These are phyloP conservation scores for Leptocoma aspasia DNA, from an alignment of 2,113 vertebrate genomes.

Conservation along the genomic window DNA sequence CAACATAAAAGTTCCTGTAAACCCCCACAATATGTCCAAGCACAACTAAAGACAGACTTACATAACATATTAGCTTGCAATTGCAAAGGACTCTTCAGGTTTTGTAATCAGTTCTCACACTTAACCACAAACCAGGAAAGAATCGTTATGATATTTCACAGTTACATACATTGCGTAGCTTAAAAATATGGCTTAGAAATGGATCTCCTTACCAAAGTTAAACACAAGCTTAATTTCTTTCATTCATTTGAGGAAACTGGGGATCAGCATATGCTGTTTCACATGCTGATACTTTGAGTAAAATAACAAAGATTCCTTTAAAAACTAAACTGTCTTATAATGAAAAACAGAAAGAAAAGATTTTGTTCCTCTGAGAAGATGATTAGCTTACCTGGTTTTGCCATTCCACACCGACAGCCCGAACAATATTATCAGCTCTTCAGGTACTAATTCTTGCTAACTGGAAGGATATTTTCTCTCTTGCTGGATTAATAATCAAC, in stretches of 20 bases:
- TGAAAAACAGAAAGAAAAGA: conserved; percentile 3
- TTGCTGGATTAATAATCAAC: conserved; percentile 94
- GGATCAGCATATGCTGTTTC: conserved; percentile 28
- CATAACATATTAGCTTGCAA: conserved; percentile 37
- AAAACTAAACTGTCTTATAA: neutral
- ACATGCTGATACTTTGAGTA: neutral
- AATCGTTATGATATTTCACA: conserved; percentile 55
- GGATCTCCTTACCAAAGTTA: conserved; percentile 27
- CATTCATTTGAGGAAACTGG: conserved; percentile 60
- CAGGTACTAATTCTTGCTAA: conserved; percentile 80
- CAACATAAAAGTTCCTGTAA: conserved; percentile 3
- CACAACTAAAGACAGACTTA: conserved; percentile 32
- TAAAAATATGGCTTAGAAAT: conserved; percentile 53
- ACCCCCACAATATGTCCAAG: neutral
- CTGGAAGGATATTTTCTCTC: conserved; percentile 82
- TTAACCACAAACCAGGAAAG: conserved; percentile 58
- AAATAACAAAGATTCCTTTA: neutral
- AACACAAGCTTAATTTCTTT: conserved; percentile 31
- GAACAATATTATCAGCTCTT: conserved; percentile 82
- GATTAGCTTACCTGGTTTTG: conserved; percentile 78
- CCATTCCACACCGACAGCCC: conserved; percentile 74
- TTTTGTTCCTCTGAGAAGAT: conserved; percentile 37
- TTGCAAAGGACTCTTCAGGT: conserved; percentile 21
- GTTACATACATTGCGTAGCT: conserved; percentile 30
- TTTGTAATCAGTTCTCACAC: conserved; percentile 62